Base-by-base conservation (phyloP, 2,888 invertebrate genomes). In the Hypercompe scribonia region DNA sequence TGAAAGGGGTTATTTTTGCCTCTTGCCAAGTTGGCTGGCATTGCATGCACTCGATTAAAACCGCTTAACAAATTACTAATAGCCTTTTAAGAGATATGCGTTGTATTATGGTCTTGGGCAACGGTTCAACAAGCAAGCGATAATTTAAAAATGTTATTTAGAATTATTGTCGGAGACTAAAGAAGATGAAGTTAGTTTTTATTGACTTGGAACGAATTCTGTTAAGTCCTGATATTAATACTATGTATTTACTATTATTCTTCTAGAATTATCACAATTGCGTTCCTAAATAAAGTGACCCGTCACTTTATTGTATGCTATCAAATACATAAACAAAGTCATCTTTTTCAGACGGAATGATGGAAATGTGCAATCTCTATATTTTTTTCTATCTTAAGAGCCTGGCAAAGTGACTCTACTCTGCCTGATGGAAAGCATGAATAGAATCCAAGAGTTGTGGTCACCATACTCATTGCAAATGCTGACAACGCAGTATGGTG, bases 1-100 rank as follows among this genome's bases (percentile, higher is more conserved):
- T 86, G 86, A 77, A 83, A 86, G 82, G 81, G 84, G 82, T 77
- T 81, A 85, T 86, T 87, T 84, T 83, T 82, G 85, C 84, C 81
- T 79, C 81, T 85, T 86, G 86, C 85, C 84, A 88, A 87, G 79
- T 82, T 77, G 71, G 72, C 77, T 73, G 58, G 70, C 73, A 69
- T 68, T 74, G 46, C 69, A 78, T 75, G 50, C 11, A 74, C 71
- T 78, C 75, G 63, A 71, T 79, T 81, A 54, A 76, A 84, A 74
- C 63, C 70, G 76, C 71, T 78, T 80, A 68, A 75, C 80, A 80
- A 84, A 80, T 85, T 73, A 75, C 74, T 75, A 70, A 80, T 69
- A 75, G 70, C 39, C 65, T 61, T 77, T 73, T 24, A 33, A 73
- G 50, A 74, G 54, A 68, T 67, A 67, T 34, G 4, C 61, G 5